A percentile compares a stretch with the other conserved stretches of the same genome.
phyloP scores from a whole-genome alignment of 2,113 vertebrate species.

The Crotalus horridus region DNA sequence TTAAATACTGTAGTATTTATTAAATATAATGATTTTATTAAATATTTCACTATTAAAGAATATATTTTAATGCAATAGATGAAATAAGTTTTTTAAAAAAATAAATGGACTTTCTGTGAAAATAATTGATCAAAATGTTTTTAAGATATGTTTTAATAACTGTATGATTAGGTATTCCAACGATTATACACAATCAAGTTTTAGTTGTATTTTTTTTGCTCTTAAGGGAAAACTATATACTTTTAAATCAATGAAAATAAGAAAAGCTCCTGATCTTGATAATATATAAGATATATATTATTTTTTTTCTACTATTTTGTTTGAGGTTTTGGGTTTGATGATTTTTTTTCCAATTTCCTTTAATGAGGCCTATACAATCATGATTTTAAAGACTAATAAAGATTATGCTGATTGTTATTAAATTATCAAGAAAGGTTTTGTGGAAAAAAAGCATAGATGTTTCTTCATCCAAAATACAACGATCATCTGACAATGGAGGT shows the following conservation, averaged over 20 bases:
- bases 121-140: background rate
- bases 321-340: background rate
- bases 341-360: background rate
- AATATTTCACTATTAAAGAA: background rate
- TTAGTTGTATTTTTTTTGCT: background rate
- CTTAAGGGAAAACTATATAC: background rate
- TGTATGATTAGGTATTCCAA: too few relatives aligned
- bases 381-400: background rate
- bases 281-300: background rate
- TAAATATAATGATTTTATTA: background rate
- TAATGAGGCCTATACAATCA: background rate
- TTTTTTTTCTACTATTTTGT: background rate
- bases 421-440: background rate
- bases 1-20: background rate
- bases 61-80: background rate
- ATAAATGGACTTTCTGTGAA: background rate
- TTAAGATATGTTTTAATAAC: background rate
- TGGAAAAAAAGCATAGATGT: too few relatives aligned
- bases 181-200: background rate
- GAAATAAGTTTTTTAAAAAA: background rate
- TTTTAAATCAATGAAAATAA: background rate
- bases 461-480: too few relatives aligned
- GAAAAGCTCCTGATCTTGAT: background rate
- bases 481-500: too few relatives aligned
- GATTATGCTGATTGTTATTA: background rate